Evolutionary conservation across 2,888 invertebrate species (phyloP).

Genomic region (Sphecodes monilicornis): DNA sequence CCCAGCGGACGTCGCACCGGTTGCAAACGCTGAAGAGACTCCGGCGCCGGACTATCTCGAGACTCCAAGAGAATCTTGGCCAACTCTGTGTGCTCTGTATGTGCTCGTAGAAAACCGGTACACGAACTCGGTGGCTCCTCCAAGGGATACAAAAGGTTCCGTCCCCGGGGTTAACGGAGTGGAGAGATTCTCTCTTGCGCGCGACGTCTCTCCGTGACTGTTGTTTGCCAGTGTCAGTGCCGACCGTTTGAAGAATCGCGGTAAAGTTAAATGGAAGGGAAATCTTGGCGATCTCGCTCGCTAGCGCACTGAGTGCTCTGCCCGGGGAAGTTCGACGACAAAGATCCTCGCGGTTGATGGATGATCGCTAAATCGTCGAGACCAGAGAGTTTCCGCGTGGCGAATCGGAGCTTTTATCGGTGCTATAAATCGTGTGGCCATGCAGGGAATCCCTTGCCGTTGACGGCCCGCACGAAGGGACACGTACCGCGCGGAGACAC

Average conservation of each 20-base stretch:
- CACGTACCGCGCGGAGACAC: constrained; percentile 16
- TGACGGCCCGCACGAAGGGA: constrained; percentile 41
- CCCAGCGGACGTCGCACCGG: not conserved
- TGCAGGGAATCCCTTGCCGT: constrained; percentile 44
- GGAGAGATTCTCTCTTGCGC: not conserved
- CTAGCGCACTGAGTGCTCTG: not conserved
- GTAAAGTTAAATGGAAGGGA: constrained; percentile 36
- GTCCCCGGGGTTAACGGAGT: constrained; percentile 4
- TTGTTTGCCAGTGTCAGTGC: constrained; percentile 24
- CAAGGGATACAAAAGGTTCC: constrained; percentile 9
- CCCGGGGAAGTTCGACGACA: not conserved
- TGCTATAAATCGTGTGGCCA: constrained; percentile 44
- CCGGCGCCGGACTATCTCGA: constrained; percentile 2
- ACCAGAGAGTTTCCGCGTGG: constrained; percentile 30
- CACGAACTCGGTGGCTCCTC: not conserved
- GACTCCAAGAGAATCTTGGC: not conserved
- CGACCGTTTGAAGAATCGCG: constrained; percentile 12
- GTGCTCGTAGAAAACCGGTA: not conserved
- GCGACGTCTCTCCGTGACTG: constrained; percentile 24
- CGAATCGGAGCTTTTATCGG: constrained; percentile 43
- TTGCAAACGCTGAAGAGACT: not conserved
- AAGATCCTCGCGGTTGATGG: constrained; percentile 28
- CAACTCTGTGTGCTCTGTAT: not conserved
- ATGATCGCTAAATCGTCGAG: constrained; percentile 34
- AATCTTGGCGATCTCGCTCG: constrained; percentile 11